Evolutionary conservation across 2,113 vertebrate species (phyloP), one percentile per base, ranked within the genome.

Genomic region (Aegithalos caudatus): DNA sequence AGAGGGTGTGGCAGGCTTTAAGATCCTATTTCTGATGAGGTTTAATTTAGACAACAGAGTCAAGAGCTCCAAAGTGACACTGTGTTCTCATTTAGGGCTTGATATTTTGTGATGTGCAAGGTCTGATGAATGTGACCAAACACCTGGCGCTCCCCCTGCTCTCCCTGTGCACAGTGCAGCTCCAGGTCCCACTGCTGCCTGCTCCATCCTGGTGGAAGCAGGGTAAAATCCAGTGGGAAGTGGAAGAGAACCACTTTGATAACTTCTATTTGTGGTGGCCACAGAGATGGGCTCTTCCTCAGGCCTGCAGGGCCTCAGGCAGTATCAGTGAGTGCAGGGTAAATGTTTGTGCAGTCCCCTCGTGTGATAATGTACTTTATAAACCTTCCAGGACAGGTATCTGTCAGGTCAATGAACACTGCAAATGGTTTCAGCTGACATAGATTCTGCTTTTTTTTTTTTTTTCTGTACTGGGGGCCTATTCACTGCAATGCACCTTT

Each of bases 131-230:
- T 5, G 45, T 45, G 31, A 3, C 9, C 5, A 8, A 76, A 40
- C 9, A 42, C 27, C 15, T 23, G 0, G 0, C 18, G 47, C 0
- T 50, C 4, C 28, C 44, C 25, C 15, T 25, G 38, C 60, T 35
- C 64, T 58, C 35, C 29, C 27, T 8, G 3, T 0, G 1, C 56
- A 53, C 0, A 1, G 40, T 8, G 33, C 60, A 82, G 37, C 44
- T 64, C 48, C 79, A 54, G 21, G 17, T 35, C 51, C 47, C 6
- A 3, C 10, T 33, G 29, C 19, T 25, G 21, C 4, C 76, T 40
- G 33, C 61, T 47, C 16, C 38, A 23, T 21, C 35, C 58, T n/a
- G 37, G 8, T 38, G 53, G 35, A 65, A 86, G 15, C 31, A 44
- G 58, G 13, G 22, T 20, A 50, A 70, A 13, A 48, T 56, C 23